Percentiles rank a stretch among this genome's conserved stretches.
Evolutionary conservation across 2,113 vertebrate species (phyloP).

Genomic region (Ptilonorhynchus violaceus): DNA sequence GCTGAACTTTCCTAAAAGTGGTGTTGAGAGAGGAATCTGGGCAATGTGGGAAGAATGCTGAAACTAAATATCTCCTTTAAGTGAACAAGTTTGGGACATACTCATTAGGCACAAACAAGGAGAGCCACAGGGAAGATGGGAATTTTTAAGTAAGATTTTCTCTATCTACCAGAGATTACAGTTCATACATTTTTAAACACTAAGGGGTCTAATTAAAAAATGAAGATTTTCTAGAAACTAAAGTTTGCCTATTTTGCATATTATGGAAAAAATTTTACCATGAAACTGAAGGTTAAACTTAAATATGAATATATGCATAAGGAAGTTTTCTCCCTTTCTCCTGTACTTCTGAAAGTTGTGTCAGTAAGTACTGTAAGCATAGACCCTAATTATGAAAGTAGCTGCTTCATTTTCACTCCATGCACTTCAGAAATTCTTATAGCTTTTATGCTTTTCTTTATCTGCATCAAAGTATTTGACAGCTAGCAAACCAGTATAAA

Average conservation of each 20-base stretch:
- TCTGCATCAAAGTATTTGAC: not conserved
- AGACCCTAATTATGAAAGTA: not conserved
- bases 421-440: not conserved
- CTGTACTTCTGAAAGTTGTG: not conserved
- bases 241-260: not conserved
- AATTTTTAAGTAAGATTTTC: not conserved
- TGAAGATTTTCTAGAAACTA: not conserved
- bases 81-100: not conserved
- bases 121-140: not conserved
- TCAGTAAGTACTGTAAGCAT: not conserved
- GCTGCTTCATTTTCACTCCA: not conserved
- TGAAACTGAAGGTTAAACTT: not conserved
- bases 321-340: not conserved
- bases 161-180: not conserved
- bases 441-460: not conserved
- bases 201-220: not conserved
- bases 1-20: not conserved
- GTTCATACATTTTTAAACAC: not conserved
- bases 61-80: not conserved
- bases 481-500: not conserved
- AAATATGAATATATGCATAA: not conserved
- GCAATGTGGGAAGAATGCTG: not conserved
- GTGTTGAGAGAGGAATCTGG: not conserved
- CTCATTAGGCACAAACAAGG: not conserved
- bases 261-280: not conserved